Base-by-base conservation (phyloP, 1,140 invertebrate genomes). In the Chionoecetes opilio region DNA sequence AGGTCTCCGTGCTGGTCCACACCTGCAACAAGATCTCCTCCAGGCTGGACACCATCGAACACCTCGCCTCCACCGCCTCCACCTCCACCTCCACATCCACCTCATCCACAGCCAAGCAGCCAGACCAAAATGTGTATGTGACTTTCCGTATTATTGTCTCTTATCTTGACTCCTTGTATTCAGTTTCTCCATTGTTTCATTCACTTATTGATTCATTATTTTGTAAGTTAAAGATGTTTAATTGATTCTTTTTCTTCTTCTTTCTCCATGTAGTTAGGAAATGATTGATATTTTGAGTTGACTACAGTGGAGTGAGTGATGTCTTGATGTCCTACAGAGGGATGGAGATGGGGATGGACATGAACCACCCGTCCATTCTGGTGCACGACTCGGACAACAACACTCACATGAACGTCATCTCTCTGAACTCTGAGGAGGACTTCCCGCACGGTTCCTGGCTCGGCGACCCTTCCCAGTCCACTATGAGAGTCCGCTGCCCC, bases 401-500 rank as follows among this genome's bases (percentile, higher is more conserved):
- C 34, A 75, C 86, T 41, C 86, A 95, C 35, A 91, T 95, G 89
- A 93, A 93, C 31, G 96, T 97, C 14, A 96, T 97, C 26, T 96
- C 97, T 8, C 95, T 97, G 5, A 97, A 97, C 87, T 94, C 93
- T 11, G 97, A 97, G 93, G 97, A 97, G 93, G 97, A 98, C 96
- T 97, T 97, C 96, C 97, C 97, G 9, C 96, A 97, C 96, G 97
- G 97, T 14, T 97, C 97, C 35, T 98, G 97, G 97, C 96, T 98
- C n/a, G 97, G 97, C 11, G 97, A 97, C 96, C 97, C 97, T 95
- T 97, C 96, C 87, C 97, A 97, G 96, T 97, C 97, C 31, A 97
- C 97, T 95, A 97, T 97, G 96, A 97, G 97, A 96, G 97, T 98
- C 21, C 94, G 97, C 94, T 97, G 97, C 86, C 97, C 97, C 37